Conservation (phyloP, 2,888 invertebrate species). For the Drosophila prostipennis region DNA sequence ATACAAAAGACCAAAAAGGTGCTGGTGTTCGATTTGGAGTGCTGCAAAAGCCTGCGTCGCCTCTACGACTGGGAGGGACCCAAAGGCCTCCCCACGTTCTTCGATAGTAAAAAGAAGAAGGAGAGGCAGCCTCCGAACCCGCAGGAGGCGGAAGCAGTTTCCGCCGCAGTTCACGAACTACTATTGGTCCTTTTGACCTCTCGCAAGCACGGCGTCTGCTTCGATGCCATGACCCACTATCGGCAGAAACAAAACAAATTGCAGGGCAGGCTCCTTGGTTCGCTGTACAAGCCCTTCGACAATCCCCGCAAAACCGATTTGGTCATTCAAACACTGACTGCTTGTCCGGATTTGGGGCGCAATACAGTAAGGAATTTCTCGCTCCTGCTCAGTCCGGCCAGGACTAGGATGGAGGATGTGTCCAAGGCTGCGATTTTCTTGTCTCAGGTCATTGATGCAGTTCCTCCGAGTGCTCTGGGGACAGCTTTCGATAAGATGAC, state of each 20-base stretch:
- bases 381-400: constrained; percentile 86
- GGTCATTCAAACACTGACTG: constrained; percentile 87
- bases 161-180: constrained; percentile 87
- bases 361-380: constrained; percentile 87
- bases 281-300: constrained; percentile 89
- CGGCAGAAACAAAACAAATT: constrained; percentile 80
- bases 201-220: constrained; percentile 90
- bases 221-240: constrained; percentile 87
- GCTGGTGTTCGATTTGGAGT: constrained; percentile 88
- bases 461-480: constrained; percentile 73
- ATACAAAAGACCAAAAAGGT: constrained; percentile 91
- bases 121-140: constrained; percentile 67
- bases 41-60: constrained; percentile 88
- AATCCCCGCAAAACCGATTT: constrained; percentile 87
- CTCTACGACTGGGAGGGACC: constrained; percentile 92
- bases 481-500: constrained; percentile 80
- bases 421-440: constrained; percentile 67
- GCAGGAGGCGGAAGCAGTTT: constrained; percentile 85
- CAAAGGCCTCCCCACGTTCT: constrained; percentile 83
- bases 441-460: constrained; percentile 69
- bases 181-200: constrained; percentile 91
- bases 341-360: constrained; percentile 90
- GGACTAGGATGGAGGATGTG: constrained; percentile 52
- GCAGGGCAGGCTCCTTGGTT: constrained; percentile 85
- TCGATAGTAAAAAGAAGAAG: constrained; percentile 46